phyloP scores from a whole-genome alignment of 2,113 vertebrate genomes.

The Balaeniceps rex region DNA sequence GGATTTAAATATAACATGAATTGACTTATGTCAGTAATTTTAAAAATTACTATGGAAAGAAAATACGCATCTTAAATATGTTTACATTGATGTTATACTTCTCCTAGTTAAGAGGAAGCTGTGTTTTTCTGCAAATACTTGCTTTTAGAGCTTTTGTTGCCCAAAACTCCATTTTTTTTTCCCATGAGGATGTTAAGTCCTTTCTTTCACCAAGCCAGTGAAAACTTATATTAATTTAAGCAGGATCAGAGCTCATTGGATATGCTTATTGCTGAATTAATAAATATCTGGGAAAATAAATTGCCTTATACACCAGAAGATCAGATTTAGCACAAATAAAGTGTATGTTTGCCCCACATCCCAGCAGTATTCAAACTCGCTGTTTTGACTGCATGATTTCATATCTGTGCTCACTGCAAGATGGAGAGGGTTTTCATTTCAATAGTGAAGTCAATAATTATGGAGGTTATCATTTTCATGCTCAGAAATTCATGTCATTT shows the following conservation, averaged over 20 bases:
- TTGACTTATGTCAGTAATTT: background rate
- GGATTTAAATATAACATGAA: background rate
- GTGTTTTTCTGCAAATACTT: background rate
- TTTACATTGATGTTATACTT: background rate
- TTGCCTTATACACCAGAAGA: background rate
- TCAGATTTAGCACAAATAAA: background rate
- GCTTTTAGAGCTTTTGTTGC: background rate
- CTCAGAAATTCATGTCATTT: constrained; percentile 72
- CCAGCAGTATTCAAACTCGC: background rate
- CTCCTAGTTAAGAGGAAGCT: background rate
- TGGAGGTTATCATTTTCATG: constrained; percentile 64
- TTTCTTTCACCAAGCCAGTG: background rate
- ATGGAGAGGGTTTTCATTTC: background rate
- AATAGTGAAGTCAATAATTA: constrained; percentile 22
- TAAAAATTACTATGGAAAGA: background rate
- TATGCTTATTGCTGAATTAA: background rate
- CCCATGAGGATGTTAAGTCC: background rate
- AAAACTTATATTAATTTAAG: background rate
- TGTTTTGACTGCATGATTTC: background rate
- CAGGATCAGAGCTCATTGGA: background rate
- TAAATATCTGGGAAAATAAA: background rate
- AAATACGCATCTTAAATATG: background rate
- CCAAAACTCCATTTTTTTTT: background rate
- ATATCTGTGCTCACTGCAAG: constrained; percentile 2
- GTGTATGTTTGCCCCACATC: background rate